Conservation (phyloP, 2,888 invertebrate genomes). For the Meiosimyza decipiens region DNA sequence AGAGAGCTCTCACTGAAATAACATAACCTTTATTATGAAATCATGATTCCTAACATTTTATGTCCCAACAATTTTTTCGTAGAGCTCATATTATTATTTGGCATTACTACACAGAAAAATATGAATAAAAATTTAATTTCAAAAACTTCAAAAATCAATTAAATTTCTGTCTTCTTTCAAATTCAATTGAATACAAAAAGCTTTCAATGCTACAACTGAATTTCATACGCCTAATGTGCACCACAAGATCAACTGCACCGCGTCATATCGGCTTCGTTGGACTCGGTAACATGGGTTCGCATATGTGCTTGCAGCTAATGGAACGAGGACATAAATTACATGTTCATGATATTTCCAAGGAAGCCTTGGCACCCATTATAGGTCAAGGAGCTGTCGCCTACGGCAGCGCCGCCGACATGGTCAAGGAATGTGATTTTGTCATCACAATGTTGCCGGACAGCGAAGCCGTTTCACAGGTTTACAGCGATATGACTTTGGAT, state of each 20-base stretch:
- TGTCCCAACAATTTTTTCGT: no score
- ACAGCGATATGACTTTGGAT: conserved; percentile 70
- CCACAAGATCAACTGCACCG: conserved; percentile 46
- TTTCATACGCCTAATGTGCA: conserved; percentile 54
- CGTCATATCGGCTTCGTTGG: conserved; percentile 89
- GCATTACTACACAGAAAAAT: no score
- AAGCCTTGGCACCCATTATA: conserved; percentile 72
- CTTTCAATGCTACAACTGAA: conserved; percentile 41
- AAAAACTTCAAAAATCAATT: neutral
- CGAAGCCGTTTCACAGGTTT: conserved; percentile 85
- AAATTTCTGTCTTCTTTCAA: neutral
- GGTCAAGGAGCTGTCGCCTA: conserved; percentile 79
- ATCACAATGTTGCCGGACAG: conserved; percentile 95
- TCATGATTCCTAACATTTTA: no score
- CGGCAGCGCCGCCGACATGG: conserved; percentile 79
- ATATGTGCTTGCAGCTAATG: conserved; percentile 92
- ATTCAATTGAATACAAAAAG: conserved; percentile 25
- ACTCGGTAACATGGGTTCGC: conserved; percentile 95
- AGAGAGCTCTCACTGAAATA: no score
- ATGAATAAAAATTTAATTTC: no score
- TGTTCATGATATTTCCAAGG: conserved; percentile 82
- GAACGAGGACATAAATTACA: conserved; percentile 84
- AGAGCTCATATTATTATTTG: no score
- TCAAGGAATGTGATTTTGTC: conserved; percentile 78
- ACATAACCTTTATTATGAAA: no score